These are phyloP conservation scores for Xiphydria camelus DNA, from an alignment of 2,888 invertebrate species.

Conservation along the genomic window DNA sequence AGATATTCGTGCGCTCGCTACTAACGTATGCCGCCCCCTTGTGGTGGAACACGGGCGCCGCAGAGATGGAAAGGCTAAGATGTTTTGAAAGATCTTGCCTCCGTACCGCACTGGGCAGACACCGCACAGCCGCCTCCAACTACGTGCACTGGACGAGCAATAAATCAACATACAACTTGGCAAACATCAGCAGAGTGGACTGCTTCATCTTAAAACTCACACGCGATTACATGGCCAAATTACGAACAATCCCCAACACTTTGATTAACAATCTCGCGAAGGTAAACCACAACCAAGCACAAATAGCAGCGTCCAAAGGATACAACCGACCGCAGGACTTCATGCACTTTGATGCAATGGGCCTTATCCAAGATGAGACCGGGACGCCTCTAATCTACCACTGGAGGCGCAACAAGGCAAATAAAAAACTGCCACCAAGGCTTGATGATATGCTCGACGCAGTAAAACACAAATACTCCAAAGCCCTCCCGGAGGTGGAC, in stretches of 20 bases:
- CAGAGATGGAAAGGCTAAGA: neutral
- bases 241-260: too few species aligned
- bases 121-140: neutral
- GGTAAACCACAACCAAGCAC: conserved; percentile 1
- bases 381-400: conserved; percentile 20
- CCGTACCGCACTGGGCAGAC: neutral
- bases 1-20: neutral
- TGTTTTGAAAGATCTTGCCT: conserved; percentile 7
- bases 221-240: conserved; percentile 7
- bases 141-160: conserved; percentile 1
- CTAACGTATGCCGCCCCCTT: conserved; percentile 5
- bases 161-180: neutral
- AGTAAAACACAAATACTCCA: too few species aligned
- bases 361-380: conserved; percentile 10
- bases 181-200: conserved; percentile 13
- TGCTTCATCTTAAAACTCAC: conserved; percentile 11
- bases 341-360: conserved; percentile 3
- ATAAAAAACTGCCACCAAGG: too few species aligned
- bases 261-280: neutral
- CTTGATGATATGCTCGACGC: too few species aligned
- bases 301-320: neutral
- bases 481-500: too few species aligned
- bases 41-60: conserved; percentile 4
- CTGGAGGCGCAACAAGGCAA: too few species aligned
- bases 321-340: conserved; percentile 15